Percentiles rank a stretch among this genome's conserved stretches.
These are phyloP conservation scores for Astyanax mexicanus DNA, from an alignment of 2,797 vertebrate genomes.

Conservation along the genomic window DNA sequence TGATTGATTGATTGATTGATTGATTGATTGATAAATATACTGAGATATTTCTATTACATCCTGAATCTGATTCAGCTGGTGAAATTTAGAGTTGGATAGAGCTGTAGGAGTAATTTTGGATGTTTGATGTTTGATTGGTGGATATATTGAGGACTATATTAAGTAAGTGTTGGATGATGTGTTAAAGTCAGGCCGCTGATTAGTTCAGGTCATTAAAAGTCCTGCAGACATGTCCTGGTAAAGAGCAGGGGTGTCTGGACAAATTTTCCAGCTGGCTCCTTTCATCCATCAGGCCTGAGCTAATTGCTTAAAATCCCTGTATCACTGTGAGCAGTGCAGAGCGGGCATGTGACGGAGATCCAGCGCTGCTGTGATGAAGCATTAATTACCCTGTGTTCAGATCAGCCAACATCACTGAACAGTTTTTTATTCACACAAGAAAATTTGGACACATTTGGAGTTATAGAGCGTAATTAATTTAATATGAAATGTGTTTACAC, in stretches of 20 bases:
- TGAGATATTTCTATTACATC: no score
- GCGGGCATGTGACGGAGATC: slow-evolving; percentile 17
- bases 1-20: no score
- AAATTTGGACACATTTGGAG: no score
- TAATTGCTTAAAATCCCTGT: slow-evolving; percentile 2
- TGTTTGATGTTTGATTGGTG: neutral
- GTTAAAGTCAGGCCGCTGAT: neutral
- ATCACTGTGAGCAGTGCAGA: slow-evolving; percentile 6
- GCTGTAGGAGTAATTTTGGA: no score
- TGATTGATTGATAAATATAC: no score
- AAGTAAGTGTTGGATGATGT: neutral
- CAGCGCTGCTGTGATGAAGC: slow-evolving; percentile 12
- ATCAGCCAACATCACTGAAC: neutral
- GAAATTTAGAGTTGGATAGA: no score
- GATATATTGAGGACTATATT: neutral
- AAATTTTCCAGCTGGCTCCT: neutral
- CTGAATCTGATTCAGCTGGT: no score
- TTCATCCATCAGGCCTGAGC: slow-evolving; percentile 3
- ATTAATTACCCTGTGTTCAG: slow-evolving; percentile 3
- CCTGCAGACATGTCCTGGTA: neutral
- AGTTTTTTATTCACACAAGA: neutral
- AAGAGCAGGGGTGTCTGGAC: neutral
- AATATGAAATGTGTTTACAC: no score
- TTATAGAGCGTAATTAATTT: no score
- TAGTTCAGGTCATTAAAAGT: neutral